Percentiles rank a stretch among this genome's conserved stretches.
phyloP scores from a whole-genome alignment of 2,113 vertebrate genomes.

The Halichoerus grypus region DNA sequence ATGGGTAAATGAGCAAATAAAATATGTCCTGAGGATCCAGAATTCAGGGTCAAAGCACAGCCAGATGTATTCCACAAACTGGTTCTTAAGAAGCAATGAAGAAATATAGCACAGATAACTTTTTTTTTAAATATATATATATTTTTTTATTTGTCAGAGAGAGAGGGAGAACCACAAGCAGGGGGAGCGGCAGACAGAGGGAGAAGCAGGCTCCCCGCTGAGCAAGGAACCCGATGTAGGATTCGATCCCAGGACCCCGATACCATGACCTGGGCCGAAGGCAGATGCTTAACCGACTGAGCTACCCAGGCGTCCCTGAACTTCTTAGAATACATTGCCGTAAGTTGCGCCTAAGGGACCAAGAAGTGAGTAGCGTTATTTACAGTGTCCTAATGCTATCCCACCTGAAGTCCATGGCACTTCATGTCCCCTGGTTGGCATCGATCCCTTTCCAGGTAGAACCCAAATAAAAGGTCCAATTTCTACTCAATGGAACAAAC shows the following conservation, averaged over 20 bases:
- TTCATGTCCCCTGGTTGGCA: neutral
- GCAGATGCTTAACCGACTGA: neutral
- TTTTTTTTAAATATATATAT: too few relatives aligned
- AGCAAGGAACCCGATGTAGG: neutral
- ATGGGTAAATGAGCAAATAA: neutral
- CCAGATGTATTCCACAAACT: neutral
- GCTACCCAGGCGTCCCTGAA: neutral
- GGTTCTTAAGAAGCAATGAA: neutral
- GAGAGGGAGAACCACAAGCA: neutral
- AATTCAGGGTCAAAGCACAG: neutral
- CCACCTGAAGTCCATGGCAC: neutral
- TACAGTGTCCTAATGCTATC: neutral
- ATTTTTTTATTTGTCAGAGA: neutral
- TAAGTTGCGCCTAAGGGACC: neutral
- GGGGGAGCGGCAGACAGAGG: too few relatives aligned
- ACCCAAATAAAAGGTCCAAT: neutral
- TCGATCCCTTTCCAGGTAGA: neutral
- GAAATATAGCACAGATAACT: neutral
- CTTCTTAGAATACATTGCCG: neutral
- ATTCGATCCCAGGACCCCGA: neutral
- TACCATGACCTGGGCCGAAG: neutral
- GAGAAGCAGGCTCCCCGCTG: neutral
- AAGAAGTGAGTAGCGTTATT: neutral
- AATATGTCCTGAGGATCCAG: neutral
- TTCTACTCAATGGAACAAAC: neutral